Evolutionary conservation across 1,140 invertebrate species (phyloP).

Genomic region (Brachionus koreanus): DNA sequence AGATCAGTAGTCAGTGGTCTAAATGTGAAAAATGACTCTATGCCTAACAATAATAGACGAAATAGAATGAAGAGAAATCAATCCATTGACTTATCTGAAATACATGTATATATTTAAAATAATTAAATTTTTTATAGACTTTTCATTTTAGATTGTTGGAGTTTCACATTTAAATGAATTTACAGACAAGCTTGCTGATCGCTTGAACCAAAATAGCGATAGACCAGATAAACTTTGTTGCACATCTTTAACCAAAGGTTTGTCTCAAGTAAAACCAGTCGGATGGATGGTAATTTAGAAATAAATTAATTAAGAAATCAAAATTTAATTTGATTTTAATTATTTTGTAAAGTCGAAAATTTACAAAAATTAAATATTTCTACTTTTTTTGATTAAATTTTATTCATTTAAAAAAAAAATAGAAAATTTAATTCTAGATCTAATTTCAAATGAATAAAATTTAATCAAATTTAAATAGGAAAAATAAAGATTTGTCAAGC

Average conservation of each 20-base stretch:
- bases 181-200: constrained; percentile 18
- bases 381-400: too few relatives aligned
- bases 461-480: too few relatives aligned
- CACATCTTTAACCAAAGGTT: constrained; percentile 37
- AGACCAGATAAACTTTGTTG: constrained; percentile 18
- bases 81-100: background rate
- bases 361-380: too few relatives aligned
- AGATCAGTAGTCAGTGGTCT: background rate
- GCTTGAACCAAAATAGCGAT: background rate
- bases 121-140: background rate
- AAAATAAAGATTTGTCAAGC: too few relatives aligned
- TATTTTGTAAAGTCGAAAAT: background rate
- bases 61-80: background rate
- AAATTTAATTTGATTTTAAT: background rate
- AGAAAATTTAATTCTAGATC: too few relatives aligned
- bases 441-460: too few relatives aligned
- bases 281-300: constrained; percentile 65
- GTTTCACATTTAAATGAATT: background rate
- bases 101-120: background rate
- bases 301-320: background rate
- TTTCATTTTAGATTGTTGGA: background rate
- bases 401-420: too few relatives aligned
- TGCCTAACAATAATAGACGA: background rate
- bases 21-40: background rate
- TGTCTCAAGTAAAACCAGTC: constrained; percentile 62